Percentiles rank a stretch among this genome's conserved stretches.
phyloP scores from a whole-genome alignment of 2,888 invertebrate species.

The Creontiades dilutus region DNA sequence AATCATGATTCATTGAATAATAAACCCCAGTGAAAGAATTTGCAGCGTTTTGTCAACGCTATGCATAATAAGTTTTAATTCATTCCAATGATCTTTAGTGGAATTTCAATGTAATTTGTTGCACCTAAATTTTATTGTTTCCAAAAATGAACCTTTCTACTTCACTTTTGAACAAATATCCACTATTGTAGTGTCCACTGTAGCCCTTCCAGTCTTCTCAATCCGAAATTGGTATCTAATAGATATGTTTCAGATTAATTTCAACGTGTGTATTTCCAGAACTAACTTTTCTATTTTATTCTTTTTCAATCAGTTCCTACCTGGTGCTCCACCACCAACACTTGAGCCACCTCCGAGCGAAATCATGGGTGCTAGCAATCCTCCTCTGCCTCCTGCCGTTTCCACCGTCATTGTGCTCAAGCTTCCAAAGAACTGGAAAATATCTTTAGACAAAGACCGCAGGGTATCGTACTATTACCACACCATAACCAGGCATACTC shows the following conservation, averaged over 20 bases:
- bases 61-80: too few species aligned
- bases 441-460: conserved; percentile 89
- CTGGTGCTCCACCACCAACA: conserved; percentile 70
- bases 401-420: conserved; percentile 78
- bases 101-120: too few species aligned
- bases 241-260: not conserved
- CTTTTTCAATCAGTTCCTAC: conserved; percentile 63
- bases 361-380: conserved; percentile 57
- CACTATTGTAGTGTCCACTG: too few species aligned
- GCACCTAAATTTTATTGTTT: too few species aligned
- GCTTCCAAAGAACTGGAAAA: conserved; percentile 93
- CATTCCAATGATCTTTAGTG: too few species aligned
- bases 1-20: too few species aligned
- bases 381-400: conserved; percentile 76
- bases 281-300: conserved; percentile 30
- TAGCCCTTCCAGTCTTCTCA: too few species aligned
- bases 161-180: too few species aligned
- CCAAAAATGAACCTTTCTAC: too few species aligned
- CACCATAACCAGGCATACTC: conserved; percentile 86
- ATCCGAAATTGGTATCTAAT: too few species aligned
- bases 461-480: conserved; percentile 97
- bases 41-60: too few species aligned
- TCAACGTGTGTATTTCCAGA: not conserved
- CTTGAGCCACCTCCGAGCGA: conserved; percentile 74
- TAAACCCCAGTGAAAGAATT: too few species aligned